Base-by-base conservation (phyloP, 1,140 invertebrate species). In the Platorchestia sp. region DNA sequence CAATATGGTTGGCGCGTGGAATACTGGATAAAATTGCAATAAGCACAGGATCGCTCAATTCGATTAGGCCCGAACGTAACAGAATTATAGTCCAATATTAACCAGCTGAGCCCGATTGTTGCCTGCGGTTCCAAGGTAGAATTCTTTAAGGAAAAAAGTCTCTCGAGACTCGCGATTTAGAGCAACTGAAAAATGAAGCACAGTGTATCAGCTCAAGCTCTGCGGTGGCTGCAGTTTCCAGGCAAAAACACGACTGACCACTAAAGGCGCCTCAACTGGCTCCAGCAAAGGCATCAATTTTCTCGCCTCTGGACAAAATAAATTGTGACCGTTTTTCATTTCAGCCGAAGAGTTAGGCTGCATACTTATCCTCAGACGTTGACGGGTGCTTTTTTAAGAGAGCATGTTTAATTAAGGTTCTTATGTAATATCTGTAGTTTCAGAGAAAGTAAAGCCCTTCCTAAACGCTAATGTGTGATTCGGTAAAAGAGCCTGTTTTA, bases 61-160 rank as follows among this genome's bases (percentile, higher is more conserved):
- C 91, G 91, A 93, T 93, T 93, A 93, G 40, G 91, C 43, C n/a
- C 91, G 91, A 93, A 93, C 91, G 41, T 93, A 93, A 93, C 91
- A 93, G 91, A 44, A 93, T 93, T 93, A 93, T 93, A 93, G 45
- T 40, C 43, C 91, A 93, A 93, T 93, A 93, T 45, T 93, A 93
- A 93, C 91, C 91, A 93, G 91, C 91, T 93, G 91, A 44, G 91
- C 91, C 43, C 6, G 91, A 93, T 93, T 93, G 87, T 89, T 89
- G 87, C 87, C 87, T 89, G 87, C 41, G 87, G 43, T 41, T 89
- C 10, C 87, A 89, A 89, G n/a, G 42, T 89, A 89, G 87, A 89
- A 42, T 89, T 41, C n/a, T 42, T 42, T 41, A 41, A 1, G 87
- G 87, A 89, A 44, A 44, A 41, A 89, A 89, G n/a, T 89, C 87